Conservation (phyloP, 2,888 invertebrate genomes). For the Cotesia congregata region DNA sequence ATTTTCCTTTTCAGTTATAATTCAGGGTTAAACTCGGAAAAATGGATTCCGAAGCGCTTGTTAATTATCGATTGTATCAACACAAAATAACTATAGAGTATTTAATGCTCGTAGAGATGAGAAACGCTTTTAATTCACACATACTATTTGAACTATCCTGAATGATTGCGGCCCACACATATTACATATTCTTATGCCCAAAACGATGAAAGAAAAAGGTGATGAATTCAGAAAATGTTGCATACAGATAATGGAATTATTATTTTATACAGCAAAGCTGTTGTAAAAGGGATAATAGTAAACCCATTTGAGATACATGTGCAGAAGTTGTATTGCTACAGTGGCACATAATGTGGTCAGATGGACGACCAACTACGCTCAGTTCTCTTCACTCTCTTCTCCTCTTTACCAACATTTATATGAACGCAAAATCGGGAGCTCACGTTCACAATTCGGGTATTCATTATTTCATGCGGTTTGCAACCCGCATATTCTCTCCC, state of each 20-base stretch:
- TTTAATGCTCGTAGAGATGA: background rate
- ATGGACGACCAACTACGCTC: conserved; percentile 28
- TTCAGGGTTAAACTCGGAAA: background rate
- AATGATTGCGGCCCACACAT: background rate
- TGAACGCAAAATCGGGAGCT: conserved; percentile 31
- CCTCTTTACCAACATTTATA: conserved; percentile 20
- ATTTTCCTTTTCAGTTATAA: background rate
- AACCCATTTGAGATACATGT: conserved; percentile 38
- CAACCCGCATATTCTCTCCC: conserved; percentile 31
- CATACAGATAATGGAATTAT: conserved; percentile 28
- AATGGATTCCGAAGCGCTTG: background rate
- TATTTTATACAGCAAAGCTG: conserved; percentile 31
- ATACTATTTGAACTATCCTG: background rate
- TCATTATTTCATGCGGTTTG: conserved; percentile 38
- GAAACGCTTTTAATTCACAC: background rate
- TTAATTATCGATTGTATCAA: background rate
- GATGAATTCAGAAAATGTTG: background rate
- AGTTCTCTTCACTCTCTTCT: conserved; percentile 25
- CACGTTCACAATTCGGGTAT: conserved; percentile 36
- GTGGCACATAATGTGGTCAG: conserved; percentile 39
- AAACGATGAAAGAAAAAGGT: background rate
- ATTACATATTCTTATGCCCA: background rate
- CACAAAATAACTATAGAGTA: background rate
- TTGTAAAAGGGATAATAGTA: conserved; percentile 36
- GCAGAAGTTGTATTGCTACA: conserved; percentile 31